A percentile compares a stretch with the other conserved stretches of the same genome.
phyloP scores from a whole-genome alignment of 2,797 vertebrate genomes.

The Rhinatrema bivittatum region DNA sequence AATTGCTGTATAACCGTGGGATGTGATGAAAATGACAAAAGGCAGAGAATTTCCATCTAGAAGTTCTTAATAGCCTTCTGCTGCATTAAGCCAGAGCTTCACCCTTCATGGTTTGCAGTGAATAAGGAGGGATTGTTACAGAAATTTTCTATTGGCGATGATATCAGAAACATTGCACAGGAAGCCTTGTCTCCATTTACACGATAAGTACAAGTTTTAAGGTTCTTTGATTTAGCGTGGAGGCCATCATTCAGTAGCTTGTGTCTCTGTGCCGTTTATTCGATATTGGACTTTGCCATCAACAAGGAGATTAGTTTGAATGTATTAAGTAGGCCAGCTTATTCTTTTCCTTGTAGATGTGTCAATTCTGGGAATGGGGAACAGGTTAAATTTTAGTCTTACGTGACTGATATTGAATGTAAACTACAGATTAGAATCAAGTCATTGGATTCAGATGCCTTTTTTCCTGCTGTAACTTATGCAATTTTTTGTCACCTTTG shows the following conservation, averaged over 20 bases:
- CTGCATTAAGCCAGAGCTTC: too few relatives aligned
- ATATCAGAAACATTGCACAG: too few relatives aligned
- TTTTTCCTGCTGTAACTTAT: constrained; percentile 69
- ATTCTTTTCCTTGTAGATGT: constrained; percentile 27
- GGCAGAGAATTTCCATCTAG: too few relatives aligned
- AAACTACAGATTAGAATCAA: constrained; percentile 46
- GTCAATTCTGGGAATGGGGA: constrained; percentile 23
- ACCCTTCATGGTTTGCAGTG: too few relatives aligned
- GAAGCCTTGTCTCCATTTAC: too few relatives aligned
- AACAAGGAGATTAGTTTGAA: constrained; percentile 25
- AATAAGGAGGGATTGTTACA: too few relatives aligned
- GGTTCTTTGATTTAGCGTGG: constrained; percentile 12
- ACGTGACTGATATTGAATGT: constrained; percentile 56
- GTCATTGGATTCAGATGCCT: constrained; percentile 33
- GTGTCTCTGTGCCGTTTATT: background rate
- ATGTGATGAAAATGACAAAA: too few relatives aligned
- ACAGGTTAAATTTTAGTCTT: too few relatives aligned
- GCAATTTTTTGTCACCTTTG: constrained; percentile 82
- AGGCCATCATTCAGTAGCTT: constrained; percentile 3
- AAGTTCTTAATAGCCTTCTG: too few relatives aligned
- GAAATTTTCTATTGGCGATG: too few relatives aligned
- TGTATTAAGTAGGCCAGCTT: constrained; percentile 34
- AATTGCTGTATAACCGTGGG: too few relatives aligned
- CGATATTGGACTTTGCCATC: constrained; percentile 21
- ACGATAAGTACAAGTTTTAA: too few relatives aligned